Evolutionary conservation across 2,797 vertebrate species (phyloP).

Genomic region (Chaunax sp.): DNA sequence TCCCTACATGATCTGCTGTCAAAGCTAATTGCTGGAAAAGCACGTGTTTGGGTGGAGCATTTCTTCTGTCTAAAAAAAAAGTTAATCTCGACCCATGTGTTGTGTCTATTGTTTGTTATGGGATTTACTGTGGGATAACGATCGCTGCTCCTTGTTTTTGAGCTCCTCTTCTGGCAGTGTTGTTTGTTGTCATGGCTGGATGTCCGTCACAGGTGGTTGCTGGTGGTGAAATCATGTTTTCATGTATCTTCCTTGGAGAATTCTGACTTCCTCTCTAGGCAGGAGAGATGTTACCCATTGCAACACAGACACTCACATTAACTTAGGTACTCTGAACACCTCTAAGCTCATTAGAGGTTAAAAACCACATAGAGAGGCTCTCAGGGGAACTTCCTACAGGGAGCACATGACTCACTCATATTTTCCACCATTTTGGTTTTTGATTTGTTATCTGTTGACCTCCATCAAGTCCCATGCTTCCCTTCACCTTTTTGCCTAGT

Average conservation of each 20-base stretch:
- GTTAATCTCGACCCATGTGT: not conserved
- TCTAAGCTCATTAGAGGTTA: slow-evolving; percentile 43
- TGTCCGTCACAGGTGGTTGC: slow-evolving; percentile 1
- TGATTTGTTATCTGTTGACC: slow-evolving; percentile 23
- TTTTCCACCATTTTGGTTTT: slow-evolving; percentile 47
- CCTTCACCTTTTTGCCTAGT: slow-evolving; percentile 44
- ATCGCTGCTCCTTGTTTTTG: slow-evolving; percentile 1
- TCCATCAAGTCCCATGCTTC: slow-evolving; percentile 32
- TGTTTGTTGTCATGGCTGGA: slow-evolving; percentile 30
- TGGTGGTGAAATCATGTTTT: slow-evolving; percentile 19
- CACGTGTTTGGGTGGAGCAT: not conserved
- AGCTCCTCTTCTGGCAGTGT: slow-evolving; percentile 15
- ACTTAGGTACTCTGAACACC: slow-evolving; percentile 2
- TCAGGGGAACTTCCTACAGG: slow-evolving; percentile 6
- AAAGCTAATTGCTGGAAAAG: slow-evolving; percentile 8
- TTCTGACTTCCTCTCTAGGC: slow-evolving; percentile 32
- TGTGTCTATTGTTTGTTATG: slow-evolving; percentile 6
- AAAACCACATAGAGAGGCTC: slow-evolving; percentile 8
- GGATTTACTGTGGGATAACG: not conserved
- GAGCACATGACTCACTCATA: slow-evolving; percentile 5
- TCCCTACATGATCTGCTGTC: slow-evolving; percentile 25
- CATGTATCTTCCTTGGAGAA: slow-evolving; percentile 28
- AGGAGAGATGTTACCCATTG: slow-evolving; percentile 27
- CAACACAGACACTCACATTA: slow-evolving; percentile 4
- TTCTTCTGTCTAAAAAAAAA: not conserved